Evolutionary conservation across 2,888 invertebrate species (phyloP).

Genomic region (Agriopis marginaria): DNA sequence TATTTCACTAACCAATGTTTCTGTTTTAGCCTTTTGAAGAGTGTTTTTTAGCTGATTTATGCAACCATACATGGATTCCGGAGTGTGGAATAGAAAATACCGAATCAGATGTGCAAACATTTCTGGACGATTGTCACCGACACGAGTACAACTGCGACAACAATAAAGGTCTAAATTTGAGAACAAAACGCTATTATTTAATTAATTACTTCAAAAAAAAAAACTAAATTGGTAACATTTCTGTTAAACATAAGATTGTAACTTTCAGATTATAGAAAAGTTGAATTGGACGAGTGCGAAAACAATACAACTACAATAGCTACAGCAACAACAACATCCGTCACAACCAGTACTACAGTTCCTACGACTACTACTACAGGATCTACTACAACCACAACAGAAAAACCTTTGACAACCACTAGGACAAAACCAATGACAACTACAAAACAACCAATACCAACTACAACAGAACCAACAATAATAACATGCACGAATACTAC

Average conservation of each 20-base stretch:
- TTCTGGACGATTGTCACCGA: constrained; percentile 71
- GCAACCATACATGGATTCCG: constrained; percentile 63
- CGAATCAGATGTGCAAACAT: constrained; percentile 48
- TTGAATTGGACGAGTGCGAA: constrained; percentile 27
- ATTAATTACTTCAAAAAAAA: no score
- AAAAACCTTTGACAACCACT: not conserved
- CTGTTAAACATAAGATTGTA: not conserved
- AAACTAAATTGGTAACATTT: not conserved
- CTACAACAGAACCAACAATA: constrained; percentile 17
- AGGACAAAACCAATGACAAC: not conserved
- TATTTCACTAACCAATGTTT: not conserved
- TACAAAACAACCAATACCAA: not conserved
- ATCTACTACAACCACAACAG: not conserved
- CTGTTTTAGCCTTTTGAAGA: constrained; percentile 56
- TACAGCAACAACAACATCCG: not conserved
- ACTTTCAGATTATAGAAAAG: constrained; percentile 35
- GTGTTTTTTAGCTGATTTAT: constrained; percentile 60
- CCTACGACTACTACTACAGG: not conserved
- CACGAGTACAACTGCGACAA: constrained; percentile 70
- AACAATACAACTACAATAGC: constrained; percentile 16
- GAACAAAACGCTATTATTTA: not conserved
- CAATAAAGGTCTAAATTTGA: constrained; percentile 48
- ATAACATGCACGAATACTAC: constrained; percentile 1
- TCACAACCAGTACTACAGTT: constrained; percentile 29
- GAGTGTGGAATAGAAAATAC: constrained; percentile 59